Percentiles rank a stretch among this genome's conserved stretches.
Conservation (phyloP, 1,140 invertebrate genomes). For the Matsumurasca onukii region DNA sequence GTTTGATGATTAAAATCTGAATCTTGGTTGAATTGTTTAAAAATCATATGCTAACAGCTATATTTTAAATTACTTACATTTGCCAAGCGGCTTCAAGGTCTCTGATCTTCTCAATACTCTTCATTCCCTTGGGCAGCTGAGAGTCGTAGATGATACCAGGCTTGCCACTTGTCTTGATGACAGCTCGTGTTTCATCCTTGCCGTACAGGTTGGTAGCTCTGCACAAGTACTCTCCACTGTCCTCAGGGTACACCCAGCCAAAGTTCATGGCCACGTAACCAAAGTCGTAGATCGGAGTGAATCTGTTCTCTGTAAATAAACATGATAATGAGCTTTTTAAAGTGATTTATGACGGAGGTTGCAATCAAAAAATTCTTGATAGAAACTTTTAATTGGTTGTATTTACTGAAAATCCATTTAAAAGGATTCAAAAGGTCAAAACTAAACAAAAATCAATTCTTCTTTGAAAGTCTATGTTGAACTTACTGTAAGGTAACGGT, state of each 20-base stretch:
- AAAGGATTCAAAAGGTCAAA: too few relatives aligned
- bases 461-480: too few relatives aligned
- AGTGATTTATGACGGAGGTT: too few relatives aligned
- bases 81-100: slow-evolving; percentile 96
- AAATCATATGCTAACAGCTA: too few relatives aligned
- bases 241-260: slow-evolving; percentile 91
- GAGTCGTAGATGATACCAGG: slow-evolving; percentile 91
- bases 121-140: slow-evolving; percentile 91
- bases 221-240: slow-evolving; percentile 86
- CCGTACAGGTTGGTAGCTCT: slow-evolving; percentile 90
- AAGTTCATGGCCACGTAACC: slow-evolving; percentile 97
- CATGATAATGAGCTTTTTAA: too few relatives aligned
- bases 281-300: slow-evolving; percentile 93
- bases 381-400: not conserved
- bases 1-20: too few relatives aligned
- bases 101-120: slow-evolving; percentile 91
- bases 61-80: slow-evolving; percentile 76
- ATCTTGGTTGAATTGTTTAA: too few relatives aligned
- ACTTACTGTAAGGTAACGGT: slow-evolving; percentile 81
- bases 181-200: slow-evolving; percentile 81
- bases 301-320: slow-evolving; percentile 71
- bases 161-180: slow-evolving; percentile 82
- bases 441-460: too few relatives aligned
- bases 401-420: too few relatives aligned
- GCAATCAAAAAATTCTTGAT: not conserved